Evolutionary conservation across 2,797 vertebrate genomes (phyloP), one percentile per base, ranked within the genome.

Genomic region (Xenops minutus): DNA sequence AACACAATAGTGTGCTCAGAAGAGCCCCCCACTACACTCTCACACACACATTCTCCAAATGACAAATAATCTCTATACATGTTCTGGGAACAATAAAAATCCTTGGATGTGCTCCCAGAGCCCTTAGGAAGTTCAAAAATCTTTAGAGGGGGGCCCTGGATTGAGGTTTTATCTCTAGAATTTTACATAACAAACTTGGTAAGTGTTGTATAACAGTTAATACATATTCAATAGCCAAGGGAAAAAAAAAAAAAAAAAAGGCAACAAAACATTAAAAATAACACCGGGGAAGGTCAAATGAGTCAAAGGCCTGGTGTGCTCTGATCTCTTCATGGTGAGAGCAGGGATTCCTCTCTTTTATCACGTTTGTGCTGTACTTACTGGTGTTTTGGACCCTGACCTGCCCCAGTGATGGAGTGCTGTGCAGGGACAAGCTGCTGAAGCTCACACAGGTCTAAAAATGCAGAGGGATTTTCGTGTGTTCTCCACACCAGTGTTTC

Each of bases 151-250:
- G 93, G 79, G 72, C 49, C 41, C 71, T 27, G 81, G 80, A 72
- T 89, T 92, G 94, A 92, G 81, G 74, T 93, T 96, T 97, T 95
- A 93, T 89, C 89, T 97, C 71, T 73, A 83, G 78, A 95, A 79
- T 96, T 97, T 94, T 93, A 90, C 80, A 71, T 91, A 95, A 96
- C 83, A 63, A 82, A 76, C 83, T 93, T 61, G 77, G 73, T 91
- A 91, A 96, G 66, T 15, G 3, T 93, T 86, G 85, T 85, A 30
- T 93, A 96, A 96, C 74, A 74, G 51, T 54, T 93, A 73, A 88
- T 97, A 90, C 92, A 96, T 95, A 96, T 95, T 97, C 96, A 97
- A 62, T 75, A 66, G 52, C 66, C 39, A 69, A 39, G 41, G 34
- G 39, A 32, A n/a, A 16, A 34, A 69, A 84, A 81, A 71, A 5